Evolutionary conservation across 2,113 vertebrate genomes (phyloP), one percentile per base, ranked within the genome.

Genomic region (Smithornis capensis): DNA sequence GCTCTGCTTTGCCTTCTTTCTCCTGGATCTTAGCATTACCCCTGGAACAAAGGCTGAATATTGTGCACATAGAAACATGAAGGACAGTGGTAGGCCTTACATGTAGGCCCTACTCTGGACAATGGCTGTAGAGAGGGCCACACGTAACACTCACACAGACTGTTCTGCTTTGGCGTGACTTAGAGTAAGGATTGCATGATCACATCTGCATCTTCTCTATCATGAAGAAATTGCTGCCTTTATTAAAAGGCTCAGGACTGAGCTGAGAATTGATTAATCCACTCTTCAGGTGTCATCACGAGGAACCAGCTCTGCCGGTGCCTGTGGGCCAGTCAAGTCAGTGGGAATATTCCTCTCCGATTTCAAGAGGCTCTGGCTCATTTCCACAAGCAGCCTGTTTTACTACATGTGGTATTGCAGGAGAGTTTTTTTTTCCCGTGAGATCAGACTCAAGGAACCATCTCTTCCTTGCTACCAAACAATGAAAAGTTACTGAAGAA

Each of bases 101-200:
- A n/a, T 83, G 68, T 8, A 88, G 42, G 63, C n/a, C 42, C 52
- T 53, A 11, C 33, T 55, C 27, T 50, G 42, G 33, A 37, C 1
- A 4, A 33, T 1, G 29, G 37, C 7, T 4, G 1, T 21, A 15
- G 4, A 33, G 45, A 49, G 17, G 38, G 42, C 33, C 13, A 14
- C 19, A 16, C 1, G 3, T 10, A 47, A 89, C 38, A 77, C 19
- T 38, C 31, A 31, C 35, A 78, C 33, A 78, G 73, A 63, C 8
- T 1, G 0, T 19, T 65, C 68, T 73, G 71, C 59, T 24, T 42
- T 0, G 0, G 24, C 4, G 13, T 6, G 42, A 74, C 11, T 11
- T 40, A 37, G 1, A 52, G 29, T 5, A 44, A 52, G 40, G 11
- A 33, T 0, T 56, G 40, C 19, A 19, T 1, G 7, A n/a, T 22